phyloP scores from a whole-genome alignment of 1,140 invertebrate genomes.

The Gryllus bimaculatus region DNA sequence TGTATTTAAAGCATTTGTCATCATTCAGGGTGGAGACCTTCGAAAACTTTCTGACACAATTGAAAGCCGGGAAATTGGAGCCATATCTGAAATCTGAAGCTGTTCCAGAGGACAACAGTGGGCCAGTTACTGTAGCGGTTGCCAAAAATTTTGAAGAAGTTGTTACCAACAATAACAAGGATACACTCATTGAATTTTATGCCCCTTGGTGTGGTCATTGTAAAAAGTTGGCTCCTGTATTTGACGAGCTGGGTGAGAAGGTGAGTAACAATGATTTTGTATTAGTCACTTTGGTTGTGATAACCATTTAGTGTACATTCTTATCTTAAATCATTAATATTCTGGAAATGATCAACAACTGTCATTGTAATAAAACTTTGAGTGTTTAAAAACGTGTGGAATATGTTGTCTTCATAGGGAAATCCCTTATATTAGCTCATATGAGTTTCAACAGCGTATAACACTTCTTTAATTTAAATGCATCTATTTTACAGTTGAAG shows the following conservation, averaged over 20 bases:
- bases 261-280: slow-evolving; percentile 33
- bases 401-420: too few species aligned
- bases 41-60: slow-evolving; percentile 77
- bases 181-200: slow-evolving; percentile 95
- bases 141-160: slow-evolving; percentile 95
- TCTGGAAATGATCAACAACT: too few species aligned
- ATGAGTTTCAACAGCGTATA: too few species aligned
- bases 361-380: too few species aligned
- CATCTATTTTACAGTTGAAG: slow-evolving; percentile 47
- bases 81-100: slow-evolving; percentile 94
- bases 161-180: slow-evolving; percentile 82
- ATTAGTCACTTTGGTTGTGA: too few species aligned
- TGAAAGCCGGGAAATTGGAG: slow-evolving; percentile 74
- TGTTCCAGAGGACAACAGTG: slow-evolving; percentile 76
- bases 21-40: slow-evolving; percentile 68
- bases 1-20: slow-evolving; percentile 17
- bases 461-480: too few species aligned
- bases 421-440: too few species aligned
- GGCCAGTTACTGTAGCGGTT: slow-evolving; percentile 83
- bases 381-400: too few species aligned
- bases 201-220: slow-evolving; percentile 99
- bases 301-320: too few species aligned
- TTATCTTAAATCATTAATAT: too few species aligned
- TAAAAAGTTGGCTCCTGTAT: slow-evolving; percentile 67
- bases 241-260: slow-evolving; percentile 85